Conservation (phyloP, 1,140 invertebrate genomes). For the Oryctes rhinoceros region DNA sequence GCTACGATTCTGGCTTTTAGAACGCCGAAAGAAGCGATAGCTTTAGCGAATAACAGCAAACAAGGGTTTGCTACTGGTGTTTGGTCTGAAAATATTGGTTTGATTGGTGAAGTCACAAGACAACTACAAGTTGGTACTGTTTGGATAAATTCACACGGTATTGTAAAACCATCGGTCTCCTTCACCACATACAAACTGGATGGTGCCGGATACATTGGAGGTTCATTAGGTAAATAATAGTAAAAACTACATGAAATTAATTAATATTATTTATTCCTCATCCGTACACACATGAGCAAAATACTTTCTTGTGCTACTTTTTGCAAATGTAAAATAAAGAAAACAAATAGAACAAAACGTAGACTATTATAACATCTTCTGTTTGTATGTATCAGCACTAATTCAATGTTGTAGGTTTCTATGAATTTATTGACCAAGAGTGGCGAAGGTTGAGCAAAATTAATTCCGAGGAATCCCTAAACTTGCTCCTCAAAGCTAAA, state of each 20-base stretch:
- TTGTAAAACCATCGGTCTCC: slow-evolving; percentile 64
- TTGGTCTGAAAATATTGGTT: slow-evolving; percentile 68
- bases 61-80: slow-evolving; percentile 66
- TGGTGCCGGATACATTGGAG: slow-evolving; percentile 62
- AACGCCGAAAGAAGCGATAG: slow-evolving; percentile 69
- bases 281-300: too few species aligned
- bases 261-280: too few species aligned
- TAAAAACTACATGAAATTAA: neutral
- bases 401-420: slow-evolving; percentile 40
- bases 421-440: slow-evolving; percentile 24
- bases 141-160: slow-evolving; percentile 69
- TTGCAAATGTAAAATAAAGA: neutral
- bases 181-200: slow-evolving; percentile 65
- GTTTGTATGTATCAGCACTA: neutral
- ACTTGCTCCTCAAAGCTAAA: slow-evolving; percentile 62
- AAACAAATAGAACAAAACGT: neutral
- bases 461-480: slow-evolving; percentile 50
- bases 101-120: slow-evolving; percentile 66
- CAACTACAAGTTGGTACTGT: slow-evolving; percentile 62
- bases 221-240: slow-evolving; percentile 56
- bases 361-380: neutral
- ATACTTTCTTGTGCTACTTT: too few species aligned
- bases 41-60: slow-evolving; percentile 66
- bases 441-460: neutral
- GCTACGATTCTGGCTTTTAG: slow-evolving; percentile 66